Conservation (phyloP, 2,113 vertebrate species). For the Falcunculus frontatus region DNA sequence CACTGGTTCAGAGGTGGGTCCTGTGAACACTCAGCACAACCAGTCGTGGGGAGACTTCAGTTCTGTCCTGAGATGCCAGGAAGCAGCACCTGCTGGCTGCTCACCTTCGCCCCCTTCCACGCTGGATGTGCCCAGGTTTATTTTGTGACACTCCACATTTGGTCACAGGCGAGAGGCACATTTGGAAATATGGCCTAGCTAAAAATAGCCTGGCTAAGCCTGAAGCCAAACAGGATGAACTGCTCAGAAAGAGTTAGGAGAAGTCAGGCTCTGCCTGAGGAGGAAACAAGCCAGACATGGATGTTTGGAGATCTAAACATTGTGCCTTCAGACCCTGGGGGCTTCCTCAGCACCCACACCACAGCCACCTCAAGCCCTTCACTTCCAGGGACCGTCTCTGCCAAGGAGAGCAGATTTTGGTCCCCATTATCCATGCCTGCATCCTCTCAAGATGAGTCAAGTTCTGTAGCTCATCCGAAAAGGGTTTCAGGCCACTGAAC, state of each 20-base stretch:
- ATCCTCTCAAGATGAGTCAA: not conserved
- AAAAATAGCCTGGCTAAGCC: not conserved
- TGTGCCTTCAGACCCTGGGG: not conserved
- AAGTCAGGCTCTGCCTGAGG: not conserved
- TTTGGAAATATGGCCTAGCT: not conserved
- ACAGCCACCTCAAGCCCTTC: not conserved
- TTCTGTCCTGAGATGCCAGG: not conserved
- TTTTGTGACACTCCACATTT: not conserved
- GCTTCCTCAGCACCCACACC: not conserved
- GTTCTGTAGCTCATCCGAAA: not conserved
- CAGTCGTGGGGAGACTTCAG: accelerated
- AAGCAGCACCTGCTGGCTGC: not conserved
- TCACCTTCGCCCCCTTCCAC: not conserved
- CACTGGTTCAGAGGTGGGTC: accelerated
- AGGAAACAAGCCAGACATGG: not conserved
- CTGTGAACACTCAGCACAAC: not conserved
- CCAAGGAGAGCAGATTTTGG: not conserved
- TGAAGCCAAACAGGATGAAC: not conserved
- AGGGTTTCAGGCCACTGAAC: not conserved
- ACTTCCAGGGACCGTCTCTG: accelerated
- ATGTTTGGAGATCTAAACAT: not conserved
- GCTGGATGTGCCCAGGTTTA: not conserved
- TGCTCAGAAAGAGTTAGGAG: not conserved
- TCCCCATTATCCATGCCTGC: not conserved
- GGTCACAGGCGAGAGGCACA: not conserved